Conservation (phyloP, 2,797 vertebrate species). For the Pachyuromys duprasi region DNA sequence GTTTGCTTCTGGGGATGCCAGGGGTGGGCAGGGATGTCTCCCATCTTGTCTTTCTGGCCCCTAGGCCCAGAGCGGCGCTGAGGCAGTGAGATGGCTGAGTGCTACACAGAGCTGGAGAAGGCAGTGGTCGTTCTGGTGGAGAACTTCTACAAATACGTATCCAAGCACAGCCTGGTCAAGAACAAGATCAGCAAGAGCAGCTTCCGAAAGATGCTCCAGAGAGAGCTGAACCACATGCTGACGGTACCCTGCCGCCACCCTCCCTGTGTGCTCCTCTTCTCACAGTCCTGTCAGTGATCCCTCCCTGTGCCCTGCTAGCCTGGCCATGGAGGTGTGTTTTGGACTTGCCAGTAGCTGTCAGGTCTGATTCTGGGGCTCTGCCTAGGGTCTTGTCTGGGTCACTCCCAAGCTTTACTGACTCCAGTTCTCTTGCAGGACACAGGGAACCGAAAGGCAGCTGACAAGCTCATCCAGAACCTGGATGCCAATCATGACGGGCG, state of each 20-base stretch:
- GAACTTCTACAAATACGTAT: slow-evolving; percentile 87
- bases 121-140: slow-evolving; percentile 87
- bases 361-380: background rate
- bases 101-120: slow-evolving; percentile 86
- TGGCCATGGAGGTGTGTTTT: background rate
- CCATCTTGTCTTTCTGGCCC: background rate
- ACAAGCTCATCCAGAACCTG: slow-evolving; percentile 88
- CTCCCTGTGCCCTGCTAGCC: background rate
- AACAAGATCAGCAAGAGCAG: slow-evolving; percentile 89
- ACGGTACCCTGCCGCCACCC: slow-evolving; percentile 76
- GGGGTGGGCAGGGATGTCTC: background rate
- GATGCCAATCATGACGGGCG: slow-evolving; percentile 87
- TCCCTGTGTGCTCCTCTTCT: background rate
- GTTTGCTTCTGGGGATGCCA: no score
- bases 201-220: slow-evolving; percentile 88
- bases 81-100: slow-evolving; percentile 73
- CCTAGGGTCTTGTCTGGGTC: background rate
- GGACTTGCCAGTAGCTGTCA: background rate
- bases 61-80: background rate
- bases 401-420: background rate
- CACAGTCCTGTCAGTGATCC: fast-evolving
- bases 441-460: slow-evolving; percentile 85
- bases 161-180: slow-evolving; percentile 85
- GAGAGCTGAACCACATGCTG: slow-evolving; percentile 88
- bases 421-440: slow-evolving; percentile 82